These are phyloP conservation scores for Typhlichthys subterraneus DNA, from an alignment of 2,797 vertebrate genomes.

Conservation along the genomic window DNA sequence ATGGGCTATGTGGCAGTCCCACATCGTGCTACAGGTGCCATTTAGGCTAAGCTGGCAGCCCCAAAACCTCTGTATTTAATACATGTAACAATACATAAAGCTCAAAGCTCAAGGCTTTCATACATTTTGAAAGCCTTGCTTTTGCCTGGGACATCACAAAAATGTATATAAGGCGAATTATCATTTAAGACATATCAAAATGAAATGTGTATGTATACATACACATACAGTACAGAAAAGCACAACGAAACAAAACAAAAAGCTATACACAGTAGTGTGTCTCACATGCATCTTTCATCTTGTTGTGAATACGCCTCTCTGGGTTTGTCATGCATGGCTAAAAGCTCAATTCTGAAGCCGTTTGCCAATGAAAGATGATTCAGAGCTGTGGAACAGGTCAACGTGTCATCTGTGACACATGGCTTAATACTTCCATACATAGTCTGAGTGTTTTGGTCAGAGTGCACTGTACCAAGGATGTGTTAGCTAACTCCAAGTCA, in stretches of 20 bases:
- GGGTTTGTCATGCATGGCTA: conserved; percentile 19
- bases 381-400: conserved; percentile 25
- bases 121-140: conserved; percentile 30
- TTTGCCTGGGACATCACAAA: conserved; percentile 43
- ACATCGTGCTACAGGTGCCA: conserved; percentile 13
- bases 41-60: conserved; percentile 29
- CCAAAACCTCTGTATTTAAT: conserved; percentile 33
- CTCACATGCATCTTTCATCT: conserved; percentile 14
- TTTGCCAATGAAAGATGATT: conserved; percentile 30
- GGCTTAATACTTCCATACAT: conserved; percentile 37
- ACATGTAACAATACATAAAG: conserved; percentile 47
- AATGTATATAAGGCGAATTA: conserved; percentile 58
- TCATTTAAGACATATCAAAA: conserved; percentile 55
- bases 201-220: not conserved
- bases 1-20: not conserved
- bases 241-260: not conserved
- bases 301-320: conserved; percentile 2
- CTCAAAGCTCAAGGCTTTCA: conserved; percentile 18
- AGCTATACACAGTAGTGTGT: not conserved
- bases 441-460: conserved; percentile 24
- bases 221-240: not conserved
- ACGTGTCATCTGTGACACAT: conserved; percentile 30
- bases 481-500: conserved; percentile 32
- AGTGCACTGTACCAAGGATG: conserved; percentile 24
- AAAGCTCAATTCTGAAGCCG: conserved; percentile 25